Evolutionary conservation across 2,113 vertebrate genomes (phyloP), one percentile per base, ranked within the genome.

Genomic region (Phycodurus eques): DNA sequence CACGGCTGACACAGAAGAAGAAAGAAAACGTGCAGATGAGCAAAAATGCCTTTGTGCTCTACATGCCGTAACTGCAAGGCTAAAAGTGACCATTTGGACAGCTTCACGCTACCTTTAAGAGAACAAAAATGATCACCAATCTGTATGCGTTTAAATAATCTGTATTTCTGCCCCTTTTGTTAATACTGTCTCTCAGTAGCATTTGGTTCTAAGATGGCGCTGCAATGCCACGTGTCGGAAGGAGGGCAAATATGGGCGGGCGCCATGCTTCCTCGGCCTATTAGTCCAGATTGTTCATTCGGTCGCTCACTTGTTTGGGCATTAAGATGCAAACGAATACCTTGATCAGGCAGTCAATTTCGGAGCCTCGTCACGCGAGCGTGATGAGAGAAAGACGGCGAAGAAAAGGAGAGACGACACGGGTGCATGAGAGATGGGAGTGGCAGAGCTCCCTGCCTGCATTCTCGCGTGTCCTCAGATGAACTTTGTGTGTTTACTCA

Each of bases 401-500:
- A 78, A 77, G 76, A 75, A 74, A 85, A 76, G 81, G 65, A 74
- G 70, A 82, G 80, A 82, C 73, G 86, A 86, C 81, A 83, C 86
- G 87, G 81, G 85, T 81, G 79, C 85, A 74, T 87, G 85, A 87
- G 85, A 83, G 81, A 79, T 78, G 85, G 84, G 86, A 89, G 87
- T 79, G 81, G 72, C 69, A 87, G 77, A 68, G 80, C 75, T 77
- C 74, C 82, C 65, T 85, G 88, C 86, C 88, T 89, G 83, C 88
- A 87, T 85, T 82, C 79, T 79, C 75, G 20, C 79, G 85, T 93
- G 90, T 93, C 92, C 92, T 93, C 89, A 92, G 88, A 93, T 92
- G 92, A 93, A 93, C 92, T 93, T 92, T 87, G 90, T 88, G 79
- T 89, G 90, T 92, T 93, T 90, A 89, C 85, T 92, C 92, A 92